Evolutionary conservation across 2,888 invertebrate genomes (phyloP).

Genomic region (Xanthia togata): DNA sequence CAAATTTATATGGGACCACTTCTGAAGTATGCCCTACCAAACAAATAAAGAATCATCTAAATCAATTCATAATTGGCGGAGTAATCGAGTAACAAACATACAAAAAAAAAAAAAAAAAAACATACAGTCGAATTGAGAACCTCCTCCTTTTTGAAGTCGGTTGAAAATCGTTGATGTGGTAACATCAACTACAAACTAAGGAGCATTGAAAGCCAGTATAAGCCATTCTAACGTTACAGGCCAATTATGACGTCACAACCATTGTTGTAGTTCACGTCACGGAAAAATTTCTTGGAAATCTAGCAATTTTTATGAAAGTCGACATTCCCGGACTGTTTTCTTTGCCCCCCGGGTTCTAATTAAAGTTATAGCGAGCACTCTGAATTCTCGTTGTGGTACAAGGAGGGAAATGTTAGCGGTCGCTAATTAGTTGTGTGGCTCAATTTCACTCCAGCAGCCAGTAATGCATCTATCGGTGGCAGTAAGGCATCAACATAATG

Average conservation of each 20-base stretch:
- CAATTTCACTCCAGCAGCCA: background rate
- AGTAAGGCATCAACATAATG: background rate
- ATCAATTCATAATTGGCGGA: too few species aligned
- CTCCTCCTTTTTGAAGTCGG: too few species aligned
- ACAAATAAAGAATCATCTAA: too few species aligned
- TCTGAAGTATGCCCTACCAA: too few species aligned
- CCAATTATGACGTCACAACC: conserved; percentile 29
- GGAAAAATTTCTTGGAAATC: conserved; percentile 66
- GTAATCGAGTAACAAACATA: too few species aligned
- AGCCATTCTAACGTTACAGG: background rate
- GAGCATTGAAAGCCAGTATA: background rate
- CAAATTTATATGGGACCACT: too few species aligned
- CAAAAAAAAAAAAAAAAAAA: too few species aligned
- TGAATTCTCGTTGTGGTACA: conserved; percentile 66
- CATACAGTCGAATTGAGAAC: too few species aligned
- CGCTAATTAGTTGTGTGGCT: conserved; percentile 41
- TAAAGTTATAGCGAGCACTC: conserved; percentile 83
- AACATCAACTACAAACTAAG: background rate
- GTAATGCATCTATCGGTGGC: background rate
- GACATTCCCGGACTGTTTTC: conserved; percentile 77
- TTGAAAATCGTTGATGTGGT: background rate
- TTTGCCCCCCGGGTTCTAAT: conserved; percentile 82
- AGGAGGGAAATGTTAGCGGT: conserved; percentile 58
- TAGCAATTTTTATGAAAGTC: conserved; percentile 77
- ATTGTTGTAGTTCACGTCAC: conserved; percentile 37